Evolutionary conservation across 2,888 invertebrate species (phyloP), one percentile per base, ranked within the genome.

Genomic region (Caenorhabditis zanzibari): DNA sequence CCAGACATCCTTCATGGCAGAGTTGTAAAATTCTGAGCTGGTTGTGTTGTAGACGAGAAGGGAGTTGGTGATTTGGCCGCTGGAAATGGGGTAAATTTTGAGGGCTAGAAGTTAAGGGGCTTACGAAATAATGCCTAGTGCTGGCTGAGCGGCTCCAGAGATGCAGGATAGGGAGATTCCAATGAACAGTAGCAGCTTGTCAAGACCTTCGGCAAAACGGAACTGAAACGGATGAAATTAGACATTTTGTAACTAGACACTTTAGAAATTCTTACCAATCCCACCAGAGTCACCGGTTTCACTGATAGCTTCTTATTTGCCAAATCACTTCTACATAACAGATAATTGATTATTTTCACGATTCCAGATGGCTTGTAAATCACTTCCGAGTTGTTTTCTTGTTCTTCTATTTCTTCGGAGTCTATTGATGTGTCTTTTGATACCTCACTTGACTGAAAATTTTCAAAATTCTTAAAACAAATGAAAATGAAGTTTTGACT

Each of bases 51-150:
- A 82, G 5, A 88, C 83, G 14, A 90, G 76, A 12, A 90, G 79
- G 3, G 84, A 82, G 58, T 90, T 88, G n/a, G 88, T 84, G 47
- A 90, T 81, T 0, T 87, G 81, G 28, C 90, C 90, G 32, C 79
- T 82, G 49, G 38, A 82, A 71, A n/a, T 41, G 10, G 32, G n/a
- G n/a, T n/a, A n/a, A 32, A 16, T 22, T 7, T 38, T 38, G 4
- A 35, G 10, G 32, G n/a, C n/a, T n/a, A n/a, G 7, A 16, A 32
- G 2, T 38, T 38, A 2, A 35, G 24, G 0, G n/a, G 16, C 52
- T 63, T 68, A 84, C 84, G 82, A 61, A 32, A 89, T 82, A 35
- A 90, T 71, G 47, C 88, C 88, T 14, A 90, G 64, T 4, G 77
- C 71, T 0, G 90, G 90, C 41, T 88, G 88, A 16, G 86, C 81